A percentile compares a stretch with the other conserved stretches of the same genome.
phyloP scores from a whole-genome alignment of 2,797 vertebrate species.

The Varecia variegata region DNA sequence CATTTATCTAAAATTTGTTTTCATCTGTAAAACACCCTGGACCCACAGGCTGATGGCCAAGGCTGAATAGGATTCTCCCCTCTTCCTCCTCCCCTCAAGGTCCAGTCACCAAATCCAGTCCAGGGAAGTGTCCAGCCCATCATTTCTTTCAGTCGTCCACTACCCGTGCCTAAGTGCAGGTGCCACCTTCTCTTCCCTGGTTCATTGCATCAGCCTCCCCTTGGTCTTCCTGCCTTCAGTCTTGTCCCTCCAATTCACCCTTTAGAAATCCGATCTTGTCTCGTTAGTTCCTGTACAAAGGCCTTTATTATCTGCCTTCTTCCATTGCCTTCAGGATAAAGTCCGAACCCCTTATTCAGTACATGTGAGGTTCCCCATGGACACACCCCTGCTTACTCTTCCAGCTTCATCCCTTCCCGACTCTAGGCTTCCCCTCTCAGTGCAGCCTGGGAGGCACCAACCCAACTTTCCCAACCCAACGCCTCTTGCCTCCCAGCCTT shows the following conservation, averaged over 20 bases:
- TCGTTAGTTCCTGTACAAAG: background rate
- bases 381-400: background rate
- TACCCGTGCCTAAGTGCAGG: background rate
- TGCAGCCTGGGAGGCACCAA: background rate
- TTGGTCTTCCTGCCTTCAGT: background rate
- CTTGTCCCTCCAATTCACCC: background rate
- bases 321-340: background rate
- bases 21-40: background rate
- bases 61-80: background rate
- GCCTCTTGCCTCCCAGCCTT: background rate
- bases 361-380: background rate
- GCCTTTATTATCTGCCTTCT: background rate
- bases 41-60: background rate
- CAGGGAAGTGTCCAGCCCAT: background rate
- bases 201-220: background rate
- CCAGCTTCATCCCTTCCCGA: background rate
- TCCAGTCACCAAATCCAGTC: background rate
- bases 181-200: background rate
- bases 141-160: background rate
- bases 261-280: background rate
- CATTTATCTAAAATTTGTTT: constrained; percentile 27
- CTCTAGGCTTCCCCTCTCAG: background rate
- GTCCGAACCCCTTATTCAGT: background rate
- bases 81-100: background rate
- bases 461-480: background rate